Evolutionary conservation across 2,113 vertebrate species (phyloP).

Genomic region (Notechis scutatus): DNA sequence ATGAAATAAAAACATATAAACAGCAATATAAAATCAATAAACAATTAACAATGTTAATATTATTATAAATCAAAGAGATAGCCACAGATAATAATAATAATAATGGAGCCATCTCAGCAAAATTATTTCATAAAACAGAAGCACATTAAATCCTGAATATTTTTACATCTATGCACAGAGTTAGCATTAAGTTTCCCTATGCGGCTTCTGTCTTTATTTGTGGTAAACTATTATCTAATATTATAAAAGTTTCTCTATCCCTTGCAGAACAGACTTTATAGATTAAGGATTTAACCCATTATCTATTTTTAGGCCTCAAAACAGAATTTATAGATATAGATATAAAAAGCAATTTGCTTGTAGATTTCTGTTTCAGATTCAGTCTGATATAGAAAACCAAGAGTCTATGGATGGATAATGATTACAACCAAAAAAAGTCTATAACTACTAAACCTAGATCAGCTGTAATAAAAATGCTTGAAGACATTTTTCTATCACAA

Average conservation of each 20-base stretch:
- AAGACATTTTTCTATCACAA: constrained; percentile 5
- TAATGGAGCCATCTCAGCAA: not conserved
- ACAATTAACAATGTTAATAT: not conserved
- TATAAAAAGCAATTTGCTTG: constrained; percentile 18
- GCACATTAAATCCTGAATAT: not conserved
- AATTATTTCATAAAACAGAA: not conserved
- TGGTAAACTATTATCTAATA: not conserved
- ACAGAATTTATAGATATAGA: not conserved
- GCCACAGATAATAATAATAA: not conserved
- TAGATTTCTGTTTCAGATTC: not conserved
- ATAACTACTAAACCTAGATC: not conserved
- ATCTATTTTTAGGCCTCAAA: not conserved
- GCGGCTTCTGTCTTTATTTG: not conserved
- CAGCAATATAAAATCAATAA: not conserved
- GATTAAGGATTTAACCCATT: not conserved
- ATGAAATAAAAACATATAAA: not conserved
- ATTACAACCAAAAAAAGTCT: constrained; percentile 28
- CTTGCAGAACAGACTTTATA: not conserved
- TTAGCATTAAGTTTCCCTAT: not conserved
- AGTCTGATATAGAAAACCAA: not conserved
- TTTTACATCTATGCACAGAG: not conserved
- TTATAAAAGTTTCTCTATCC: not conserved
- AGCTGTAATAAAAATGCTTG: not conserved
- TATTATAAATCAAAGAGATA: not conserved
- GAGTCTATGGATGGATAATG: not conserved